Evolutionary conservation across 2,113 vertebrate species (phyloP).

Genomic region (Greenwoodochromis staneri): DNA sequence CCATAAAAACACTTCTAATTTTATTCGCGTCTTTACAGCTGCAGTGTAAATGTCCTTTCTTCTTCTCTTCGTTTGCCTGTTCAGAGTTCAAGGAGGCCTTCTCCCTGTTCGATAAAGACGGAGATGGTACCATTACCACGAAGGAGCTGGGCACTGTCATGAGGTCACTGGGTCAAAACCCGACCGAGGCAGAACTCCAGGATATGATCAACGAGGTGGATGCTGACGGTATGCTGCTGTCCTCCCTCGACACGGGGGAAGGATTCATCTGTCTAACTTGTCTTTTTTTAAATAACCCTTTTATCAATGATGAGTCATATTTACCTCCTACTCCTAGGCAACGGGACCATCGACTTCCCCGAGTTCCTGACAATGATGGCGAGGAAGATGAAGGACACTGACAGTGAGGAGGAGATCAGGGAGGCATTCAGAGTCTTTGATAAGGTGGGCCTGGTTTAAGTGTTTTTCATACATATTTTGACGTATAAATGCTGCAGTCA

Average conservation of each 20-base stretch:
- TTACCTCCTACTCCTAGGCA: slow-evolving; percentile 68
- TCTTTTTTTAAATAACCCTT: background rate
- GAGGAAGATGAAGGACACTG: slow-evolving; percentile 99
- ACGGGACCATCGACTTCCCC: slow-evolving; percentile 96
- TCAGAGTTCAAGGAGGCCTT: slow-evolving; percentile 99
- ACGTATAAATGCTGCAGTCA: background rate
- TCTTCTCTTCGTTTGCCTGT: background rate
- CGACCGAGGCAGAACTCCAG: slow-evolving; percentile 93
- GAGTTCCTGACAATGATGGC: slow-evolving; percentile 99
- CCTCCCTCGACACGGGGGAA: background rate
- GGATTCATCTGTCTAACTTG: background rate
- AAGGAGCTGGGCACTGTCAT: slow-evolving; percentile 98
- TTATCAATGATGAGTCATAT: background rate
- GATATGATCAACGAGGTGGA: slow-evolving; percentile 99
- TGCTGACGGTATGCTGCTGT: slow-evolving; percentile 79
- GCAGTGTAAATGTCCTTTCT: background rate
- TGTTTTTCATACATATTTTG: background rate
- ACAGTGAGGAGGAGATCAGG: slow-evolving; percentile 96
- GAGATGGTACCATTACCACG: slow-evolving; percentile 97
- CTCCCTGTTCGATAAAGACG: slow-evolving; percentile 97
- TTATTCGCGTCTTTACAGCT: background rate
- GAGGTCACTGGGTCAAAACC: slow-evolving; percentile 96
- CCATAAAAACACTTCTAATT: background rate
- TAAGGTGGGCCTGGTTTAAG: slow-evolving; percentile 73
- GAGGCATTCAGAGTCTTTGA: slow-evolving; percentile 98